Evolutionary conservation across 2,888 invertebrate genomes (phyloP).

Genomic region (Scaptomyza cyrtandrae): DNA sequence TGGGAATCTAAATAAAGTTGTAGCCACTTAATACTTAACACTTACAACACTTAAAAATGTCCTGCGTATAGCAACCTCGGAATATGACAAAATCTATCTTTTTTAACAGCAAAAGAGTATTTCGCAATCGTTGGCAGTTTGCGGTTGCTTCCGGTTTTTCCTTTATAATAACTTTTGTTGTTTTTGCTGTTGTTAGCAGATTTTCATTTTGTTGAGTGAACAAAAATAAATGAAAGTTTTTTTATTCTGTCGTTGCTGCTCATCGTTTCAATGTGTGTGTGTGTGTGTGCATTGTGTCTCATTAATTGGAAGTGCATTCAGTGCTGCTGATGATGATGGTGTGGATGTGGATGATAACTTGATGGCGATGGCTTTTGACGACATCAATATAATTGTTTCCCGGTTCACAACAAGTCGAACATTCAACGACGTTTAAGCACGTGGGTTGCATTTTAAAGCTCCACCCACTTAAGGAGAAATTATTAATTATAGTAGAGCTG

Average conservation of each 20-base stretch:
- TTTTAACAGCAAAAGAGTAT: constrained; percentile 13
- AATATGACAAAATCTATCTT: neutral
- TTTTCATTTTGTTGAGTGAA: constrained; percentile 77
- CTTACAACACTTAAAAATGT: too few relatives aligned
- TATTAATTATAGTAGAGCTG: constrained; percentile 55
- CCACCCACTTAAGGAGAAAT: constrained; percentile 55
- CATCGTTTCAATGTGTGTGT: constrained; percentile 28
- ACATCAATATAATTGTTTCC: constrained; percentile 76
- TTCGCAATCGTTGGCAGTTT: neutral
- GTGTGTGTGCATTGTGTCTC: constrained; percentile 35
- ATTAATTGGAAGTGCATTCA: constrained; percentile 78
- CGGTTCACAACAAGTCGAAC: constrained; percentile 54
- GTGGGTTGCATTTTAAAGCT: constrained; percentile 43
- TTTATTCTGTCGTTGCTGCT: constrained; percentile 29
- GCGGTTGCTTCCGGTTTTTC: constrained; percentile 15
- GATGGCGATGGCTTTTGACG: constrained; percentile 71
- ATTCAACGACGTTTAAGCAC: constrained; percentile 34
- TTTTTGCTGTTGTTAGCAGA: constrained; percentile 18
- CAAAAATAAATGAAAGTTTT: constrained; percentile 74
- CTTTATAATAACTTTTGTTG: neutral
- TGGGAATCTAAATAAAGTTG: too few relatives aligned
- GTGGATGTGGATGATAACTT: constrained; percentile 56
- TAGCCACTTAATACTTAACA: too few relatives aligned
- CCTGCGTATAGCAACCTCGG: too few relatives aligned
- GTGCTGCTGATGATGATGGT: constrained; percentile 13